Evolutionary conservation across 2,113 vertebrate species (phyloP), one percentile per base, ranked within the genome.

Genomic region (Sander vitreus): DNA sequence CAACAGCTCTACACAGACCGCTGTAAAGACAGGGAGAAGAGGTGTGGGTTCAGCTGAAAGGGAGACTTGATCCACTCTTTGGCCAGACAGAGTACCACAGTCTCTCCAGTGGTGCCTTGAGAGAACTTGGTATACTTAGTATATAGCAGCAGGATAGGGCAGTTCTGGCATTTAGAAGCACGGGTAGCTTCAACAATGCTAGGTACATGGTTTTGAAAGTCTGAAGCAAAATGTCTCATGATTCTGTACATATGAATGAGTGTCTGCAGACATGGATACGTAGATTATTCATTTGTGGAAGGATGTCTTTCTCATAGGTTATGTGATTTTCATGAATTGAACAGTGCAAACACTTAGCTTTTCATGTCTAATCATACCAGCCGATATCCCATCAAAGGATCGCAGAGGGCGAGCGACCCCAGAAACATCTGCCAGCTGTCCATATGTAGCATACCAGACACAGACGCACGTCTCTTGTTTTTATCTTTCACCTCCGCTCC

Each of bases 1-100:
- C 94, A 95, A 60, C 79, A 25, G 85, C 75, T 85, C 85, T n/a
- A 77, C 76, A 81, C 89, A 88, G 81, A 78, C 80, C 71, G 47
- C 74, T 85, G 64, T 65, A 77, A 82, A 82, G 81, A 81, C 86
- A 71, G 45, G 39, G 68, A 39, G 78, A 73, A 64, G 85, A 76
- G 43, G 60, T 73, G 69, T 36, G 58, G 78, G 84, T 76, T 73
- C 76, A 80, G 59, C 78, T 81, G 36, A 83, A 83, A 86, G 75
- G 73, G 82, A 78, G 85, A 88, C 57, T 69, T 82, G 79, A 90
- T 78, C 86, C 86, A 21, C 66, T 58, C 68, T 48, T 85, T 74
- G 84, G 78, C 71, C 75, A 78, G 84, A 87, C 78, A 2, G 65
- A 85, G 85, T 39, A 88, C 62, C 84, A 80, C 85, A 88, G 72